Evolutionary conservation across 2,113 vertebrate genomes (phyloP).

Genomic region (Electrona antarctica): DNA sequence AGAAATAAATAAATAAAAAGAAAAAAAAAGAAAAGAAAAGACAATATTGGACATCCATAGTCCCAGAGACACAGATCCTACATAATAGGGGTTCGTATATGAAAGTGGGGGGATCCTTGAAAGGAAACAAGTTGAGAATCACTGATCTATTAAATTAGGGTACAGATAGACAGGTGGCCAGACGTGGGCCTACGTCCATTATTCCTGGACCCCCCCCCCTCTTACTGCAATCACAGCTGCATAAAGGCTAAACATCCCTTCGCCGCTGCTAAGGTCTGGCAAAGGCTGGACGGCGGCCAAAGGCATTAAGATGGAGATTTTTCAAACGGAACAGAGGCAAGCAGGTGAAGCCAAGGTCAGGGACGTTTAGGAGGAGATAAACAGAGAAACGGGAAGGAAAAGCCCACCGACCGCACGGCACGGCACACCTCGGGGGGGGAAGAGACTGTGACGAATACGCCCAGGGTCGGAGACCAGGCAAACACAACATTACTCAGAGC

Average conservation of each 20-base stretch:
- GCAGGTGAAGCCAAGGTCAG: constrained; percentile 66
- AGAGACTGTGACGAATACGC: constrained; percentile 74
- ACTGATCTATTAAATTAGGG: no score
- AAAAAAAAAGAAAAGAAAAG: constrained; percentile 16
- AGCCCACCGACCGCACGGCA: constrained; percentile 27
- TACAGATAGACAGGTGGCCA: no score
- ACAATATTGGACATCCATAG: no score
- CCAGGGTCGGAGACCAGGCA: constrained; percentile 73
- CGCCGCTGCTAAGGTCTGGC: constrained; percentile 24
- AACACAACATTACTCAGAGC: constrained; percentile 76
- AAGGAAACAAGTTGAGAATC: no score
- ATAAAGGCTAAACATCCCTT: constrained; percentile 34
- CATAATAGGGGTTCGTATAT: no score
- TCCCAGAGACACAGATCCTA: no score
- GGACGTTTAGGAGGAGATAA: constrained; percentile 58
- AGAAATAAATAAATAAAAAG: background rate
- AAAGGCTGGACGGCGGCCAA: constrained; percentile 35
- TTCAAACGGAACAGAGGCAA: constrained; percentile 35
- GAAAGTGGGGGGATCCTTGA: no score
- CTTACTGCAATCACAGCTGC: background rate
- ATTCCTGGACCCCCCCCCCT: no score
- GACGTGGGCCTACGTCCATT: no score
- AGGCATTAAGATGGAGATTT: constrained; percentile 45
- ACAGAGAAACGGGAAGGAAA: constrained; percentile 60
- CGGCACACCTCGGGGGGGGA: constrained; percentile 38